These are phyloP conservation scores for Poeciliopsis gracilis DNA, from an alignment of 2,797 vertebrate species.

Conservation along the genomic window DNA sequence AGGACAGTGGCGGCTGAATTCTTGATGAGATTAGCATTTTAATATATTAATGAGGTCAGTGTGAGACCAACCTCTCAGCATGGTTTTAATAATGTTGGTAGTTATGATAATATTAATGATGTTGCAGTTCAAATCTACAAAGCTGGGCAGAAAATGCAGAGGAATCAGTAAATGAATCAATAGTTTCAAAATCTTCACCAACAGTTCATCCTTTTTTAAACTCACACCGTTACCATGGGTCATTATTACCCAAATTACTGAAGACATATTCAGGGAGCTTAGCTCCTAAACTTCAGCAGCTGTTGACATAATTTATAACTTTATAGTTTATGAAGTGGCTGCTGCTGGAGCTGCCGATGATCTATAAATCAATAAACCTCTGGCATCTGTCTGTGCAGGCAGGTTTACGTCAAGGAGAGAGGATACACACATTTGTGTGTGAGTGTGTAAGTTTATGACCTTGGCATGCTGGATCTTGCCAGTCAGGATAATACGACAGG, in stretches of 20 bases:
- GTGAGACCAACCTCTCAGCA: slow-evolving; percentile 49
- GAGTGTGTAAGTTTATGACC: slow-evolving; percentile 49
- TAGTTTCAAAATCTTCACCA: slow-evolving; percentile 25
- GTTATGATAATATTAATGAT: slow-evolving; percentile 54
- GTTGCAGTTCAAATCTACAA: slow-evolving; percentile 33
- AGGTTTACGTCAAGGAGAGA: slow-evolving; percentile 45
- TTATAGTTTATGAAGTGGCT: slow-evolving; percentile 18
- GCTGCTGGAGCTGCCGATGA: slow-evolving; percentile 19
- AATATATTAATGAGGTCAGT: slow-evolving; percentile 49
- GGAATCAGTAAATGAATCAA: slow-evolving; percentile 34
- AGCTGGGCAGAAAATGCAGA: slow-evolving; percentile 25
- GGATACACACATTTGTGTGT: neutral
- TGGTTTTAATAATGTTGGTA: slow-evolving; percentile 53
- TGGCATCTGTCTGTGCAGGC: slow-evolving; percentile 37
- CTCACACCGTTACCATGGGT: slow-evolving; percentile 10
- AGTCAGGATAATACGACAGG: slow-evolving; percentile 57
- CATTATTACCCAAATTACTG: neutral
- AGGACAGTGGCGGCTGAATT: slow-evolving; percentile 36
- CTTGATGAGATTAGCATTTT: slow-evolving; percentile 64
- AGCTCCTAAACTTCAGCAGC: slow-evolving; percentile 4
- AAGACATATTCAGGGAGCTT: neutral
- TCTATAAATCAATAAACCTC: slow-evolving; percentile 54
- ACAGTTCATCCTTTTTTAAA: slow-evolving; percentile 6
- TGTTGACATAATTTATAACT: slow-evolving; percentile 12
- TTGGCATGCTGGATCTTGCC: slow-evolving; percentile 61